A percentile compares a stretch with the other conserved stretches of the same genome.
phyloP scores from a whole-genome alignment of 2,113 vertebrate genomes.

The Bubo blakistoni region DNA sequence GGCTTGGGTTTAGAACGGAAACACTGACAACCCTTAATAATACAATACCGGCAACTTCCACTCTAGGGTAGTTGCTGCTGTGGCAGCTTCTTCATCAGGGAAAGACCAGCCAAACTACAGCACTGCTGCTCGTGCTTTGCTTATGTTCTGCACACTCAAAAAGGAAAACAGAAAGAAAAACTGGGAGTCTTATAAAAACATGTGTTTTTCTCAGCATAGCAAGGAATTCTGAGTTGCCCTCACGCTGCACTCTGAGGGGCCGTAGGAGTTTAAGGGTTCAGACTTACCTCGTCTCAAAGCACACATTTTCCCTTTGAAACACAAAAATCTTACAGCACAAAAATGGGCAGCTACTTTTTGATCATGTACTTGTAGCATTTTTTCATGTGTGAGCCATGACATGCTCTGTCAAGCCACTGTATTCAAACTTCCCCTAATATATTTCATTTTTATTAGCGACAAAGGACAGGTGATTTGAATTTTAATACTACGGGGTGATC shows the following conservation, averaged over 20 bases:
- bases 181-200: not conserved
- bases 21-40: not conserved
- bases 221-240: not conserved
- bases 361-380: not conserved
- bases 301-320: not conserved
- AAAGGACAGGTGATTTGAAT: slow-evolving; percentile 7
- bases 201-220: not conserved
- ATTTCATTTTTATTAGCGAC: not conserved
- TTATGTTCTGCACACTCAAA: not conserved
- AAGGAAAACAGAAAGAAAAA: slow-evolving; percentile 6
- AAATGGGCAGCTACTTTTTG: not conserved
- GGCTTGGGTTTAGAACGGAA: not conserved
- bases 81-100: slow-evolving; percentile 11
- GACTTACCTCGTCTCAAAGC: not conserved
- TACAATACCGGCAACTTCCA: not conserved
- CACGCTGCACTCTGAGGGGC: not conserved
- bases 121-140: not conserved
- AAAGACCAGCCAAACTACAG: not conserved
- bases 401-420: not conserved
- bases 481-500: not conserved
- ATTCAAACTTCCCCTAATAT: not conserved
- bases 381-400: not conserved
- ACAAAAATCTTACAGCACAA: not conserved
- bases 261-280: not conserved
- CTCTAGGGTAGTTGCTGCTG: not conserved